A percentile compares a stretch with the other conserved stretches of the same genome.
Evolutionary conservation across 2,113 vertebrate genomes (phyloP).

Genomic region (Vidua macroura): DNA sequence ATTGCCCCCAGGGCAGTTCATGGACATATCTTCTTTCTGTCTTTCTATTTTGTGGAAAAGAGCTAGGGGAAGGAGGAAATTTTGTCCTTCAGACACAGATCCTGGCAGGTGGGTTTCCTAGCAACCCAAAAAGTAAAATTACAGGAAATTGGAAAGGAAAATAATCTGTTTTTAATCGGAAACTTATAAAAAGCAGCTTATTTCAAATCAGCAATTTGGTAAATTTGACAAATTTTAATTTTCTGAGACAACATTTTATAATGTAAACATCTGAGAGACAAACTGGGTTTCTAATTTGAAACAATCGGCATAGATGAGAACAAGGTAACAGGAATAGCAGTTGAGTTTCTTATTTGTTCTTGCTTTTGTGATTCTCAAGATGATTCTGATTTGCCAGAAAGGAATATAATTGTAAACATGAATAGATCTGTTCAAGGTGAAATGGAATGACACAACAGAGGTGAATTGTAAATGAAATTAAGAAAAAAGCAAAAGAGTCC

Average conservation of each 20-base stretch:
- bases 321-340: background rate
- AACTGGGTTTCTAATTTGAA: background rate
- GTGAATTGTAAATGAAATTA: background rate
- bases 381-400: background rate
- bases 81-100: background rate
- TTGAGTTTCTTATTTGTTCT: background rate
- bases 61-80: background rate
- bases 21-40: background rate
- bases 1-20: background rate
- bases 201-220: background rate
- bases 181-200: background rate
- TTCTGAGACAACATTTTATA: background rate
- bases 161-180: background rate
- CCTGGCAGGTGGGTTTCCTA: constrained; percentile 11
- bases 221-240: background rate
- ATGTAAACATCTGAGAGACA: background rate
- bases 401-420: background rate
- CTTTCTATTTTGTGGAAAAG: background rate
- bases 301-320: background rate
- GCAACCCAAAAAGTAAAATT: background rate
- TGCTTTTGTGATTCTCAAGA: background rate
- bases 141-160: background rate
- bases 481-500: background rate
- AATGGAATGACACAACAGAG: background rate
- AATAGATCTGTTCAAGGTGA: background rate